These are phyloP conservation scores for Leptodactylus fallax DNA, from an alignment of 2,797 vertebrate genomes.

Conservation along the genomic window DNA sequence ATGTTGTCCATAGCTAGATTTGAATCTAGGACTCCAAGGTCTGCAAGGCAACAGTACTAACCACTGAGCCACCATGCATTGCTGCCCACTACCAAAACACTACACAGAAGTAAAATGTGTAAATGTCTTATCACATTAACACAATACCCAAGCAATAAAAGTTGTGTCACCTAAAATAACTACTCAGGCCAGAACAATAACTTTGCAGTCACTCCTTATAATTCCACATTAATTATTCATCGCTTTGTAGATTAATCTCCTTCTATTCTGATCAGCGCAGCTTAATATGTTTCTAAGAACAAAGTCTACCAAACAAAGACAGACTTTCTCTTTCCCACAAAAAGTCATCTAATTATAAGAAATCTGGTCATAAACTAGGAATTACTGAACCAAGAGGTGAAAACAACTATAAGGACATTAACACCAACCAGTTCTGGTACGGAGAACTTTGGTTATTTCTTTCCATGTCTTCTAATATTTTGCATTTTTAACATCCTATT, in stretches of 20 bases:
- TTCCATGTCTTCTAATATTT: not conserved
- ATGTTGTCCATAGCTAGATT: too few species aligned
- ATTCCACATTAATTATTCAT: conserved; percentile 36
- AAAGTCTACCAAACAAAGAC: not conserved
- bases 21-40: too few species aligned
- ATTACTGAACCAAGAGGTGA: not conserved
- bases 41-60: too few species aligned
- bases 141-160: not conserved
- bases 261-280: conserved; percentile 12
- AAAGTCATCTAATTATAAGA: conserved; percentile 24
- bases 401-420: not conserved
- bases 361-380: not conserved
- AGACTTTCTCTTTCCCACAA: not conserved
- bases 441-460: not conserved
- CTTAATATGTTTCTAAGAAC: conserved; percentile 36
- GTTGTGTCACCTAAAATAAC: not conserved
- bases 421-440: not conserved
- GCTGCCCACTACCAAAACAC: too few species aligned
- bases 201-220: not conserved
- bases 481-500: too few species aligned
- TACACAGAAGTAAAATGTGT: not conserved
- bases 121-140: not conserved
- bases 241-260: conserved; percentile 22
- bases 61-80: too few species aligned
- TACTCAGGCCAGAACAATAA: not conserved